Evolutionary conservation across 2,888 invertebrate species (phyloP), one percentile per base, ranked within the genome.

Genomic region (Anorthoa munda): DNA sequence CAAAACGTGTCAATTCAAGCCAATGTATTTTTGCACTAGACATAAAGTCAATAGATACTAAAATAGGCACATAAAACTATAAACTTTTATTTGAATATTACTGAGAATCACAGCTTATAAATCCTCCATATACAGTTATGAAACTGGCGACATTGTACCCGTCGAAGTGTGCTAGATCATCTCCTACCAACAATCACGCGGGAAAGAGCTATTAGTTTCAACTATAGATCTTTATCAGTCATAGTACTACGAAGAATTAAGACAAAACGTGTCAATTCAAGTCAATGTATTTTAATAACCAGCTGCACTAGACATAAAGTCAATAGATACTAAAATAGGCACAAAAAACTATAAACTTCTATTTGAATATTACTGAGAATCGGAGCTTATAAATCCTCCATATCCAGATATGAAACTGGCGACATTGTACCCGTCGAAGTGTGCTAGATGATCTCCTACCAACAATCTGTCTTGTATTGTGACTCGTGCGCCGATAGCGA

Each of bases 401-500:
- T 65, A 79, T 31, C 23, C 4, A 82, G 70, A 79, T 79, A 69
- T 53, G 23, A 59, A 56, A 58, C 15, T 65, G 65, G 61, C 78
- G 77, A 77, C 82, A 70, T 82, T 82, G 82, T 78, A 48, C 51
- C 50, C 12, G 60, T 67, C 31, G 63, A 56, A 60, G 21, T 58
- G 26, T 23, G 31, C 79, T 46, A 71, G 63, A 82, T 77, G 71
- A 80, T 79, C 66, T 72, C 11, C 26, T 55, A 23, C 53, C 61
- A 59, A 58, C 72, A 55, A 78, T 77, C 66, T 71, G 78, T 79
- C 71, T 79, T 66, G 72, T 66, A 70, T 55, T 59, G 64, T 71
- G 83, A 82, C 72, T 79, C 53, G n/a, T n/a, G 50, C 53, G 45
- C 63, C 66, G 79, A 79, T 82, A 77, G 61, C 48, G 18, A n/a